Evolutionary conservation across 2,888 invertebrate genomes (phyloP).

Genomic region (Epiblema foenella): DNA sequence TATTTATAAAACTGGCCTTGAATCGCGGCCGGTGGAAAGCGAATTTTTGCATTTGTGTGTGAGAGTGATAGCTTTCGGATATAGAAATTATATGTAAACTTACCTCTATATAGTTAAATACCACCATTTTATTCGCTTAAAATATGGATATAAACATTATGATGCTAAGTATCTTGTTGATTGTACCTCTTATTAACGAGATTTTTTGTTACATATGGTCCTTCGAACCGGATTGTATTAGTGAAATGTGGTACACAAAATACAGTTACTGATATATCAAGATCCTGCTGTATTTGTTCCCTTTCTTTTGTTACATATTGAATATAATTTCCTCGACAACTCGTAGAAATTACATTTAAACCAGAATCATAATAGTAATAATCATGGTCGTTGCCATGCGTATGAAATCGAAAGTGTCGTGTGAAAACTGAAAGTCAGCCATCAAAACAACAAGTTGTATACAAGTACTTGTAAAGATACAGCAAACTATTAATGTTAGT

Average conservation of each 20-base stretch:
- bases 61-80: slow-evolving; percentile 20
- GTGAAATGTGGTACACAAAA: background rate
- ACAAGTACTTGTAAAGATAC: background rate
- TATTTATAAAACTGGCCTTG: slow-evolving; percentile 52
- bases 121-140: background rate
- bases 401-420: slow-evolving; percentile 31
- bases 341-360: slow-evolving; percentile 5
- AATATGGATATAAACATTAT: background rate
- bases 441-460: background rate
- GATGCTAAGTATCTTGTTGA: background rate
- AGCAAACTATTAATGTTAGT: slow-evolving; percentile 5
- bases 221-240: background rate
- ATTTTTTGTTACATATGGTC: background rate
- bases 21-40: slow-evolving; percentile 63
- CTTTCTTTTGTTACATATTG: background rate
- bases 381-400: slow-evolving; percentile 15
- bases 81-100: background rate
- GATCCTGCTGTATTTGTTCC: background rate
- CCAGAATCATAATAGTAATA: slow-evolving; percentile 1
- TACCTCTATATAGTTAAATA: no score
- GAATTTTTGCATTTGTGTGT: slow-evolving; percentile 57
- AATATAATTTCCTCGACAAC: background rate
- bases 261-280: no score
- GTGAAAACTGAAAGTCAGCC: slow-evolving; percentile 29
- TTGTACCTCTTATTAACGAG: background rate